Percentiles rank a stretch among this genome's conserved stretches.
Conservation (phyloP, 2,113 vertebrate species). For the Petroica traversi region DNA sequence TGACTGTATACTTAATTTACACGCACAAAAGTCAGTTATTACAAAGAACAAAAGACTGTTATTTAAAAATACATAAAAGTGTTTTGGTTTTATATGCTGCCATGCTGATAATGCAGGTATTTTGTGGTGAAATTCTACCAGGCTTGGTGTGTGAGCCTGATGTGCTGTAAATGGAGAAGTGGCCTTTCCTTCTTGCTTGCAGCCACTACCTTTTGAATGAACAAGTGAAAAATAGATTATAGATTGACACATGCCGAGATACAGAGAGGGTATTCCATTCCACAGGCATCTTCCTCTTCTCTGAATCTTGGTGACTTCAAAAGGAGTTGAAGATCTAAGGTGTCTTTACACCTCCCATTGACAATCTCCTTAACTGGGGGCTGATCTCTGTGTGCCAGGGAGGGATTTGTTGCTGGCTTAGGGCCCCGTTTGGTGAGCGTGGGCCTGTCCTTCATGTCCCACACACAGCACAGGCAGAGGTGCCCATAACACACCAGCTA, state of each 20-base stretch:
- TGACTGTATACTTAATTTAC: background rate
- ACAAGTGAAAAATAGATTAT: background rate
- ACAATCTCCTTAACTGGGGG: background rate
- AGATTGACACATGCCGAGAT: background rate
- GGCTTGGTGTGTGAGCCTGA: background rate
- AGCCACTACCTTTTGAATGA: background rate
- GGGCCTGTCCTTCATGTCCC: background rate
- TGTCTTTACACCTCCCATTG: constrained; percentile 11
- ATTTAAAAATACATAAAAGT: background rate
- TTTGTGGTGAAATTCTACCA: background rate
- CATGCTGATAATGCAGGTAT: background rate
- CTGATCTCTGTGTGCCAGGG: background rate
- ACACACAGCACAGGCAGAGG: fast-evolving
- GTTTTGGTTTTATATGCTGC: background rate
- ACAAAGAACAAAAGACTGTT: background rate
- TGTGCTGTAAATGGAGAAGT: background rate
- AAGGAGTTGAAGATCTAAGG: background rate
- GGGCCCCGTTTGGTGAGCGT: fast-evolving
- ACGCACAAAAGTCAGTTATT: background rate
- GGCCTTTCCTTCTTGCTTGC: background rate
- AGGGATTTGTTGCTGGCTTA: background rate
- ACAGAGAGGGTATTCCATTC: background rate
- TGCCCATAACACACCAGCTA: background rate
- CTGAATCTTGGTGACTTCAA: constrained; percentile 21
- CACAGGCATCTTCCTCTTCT: background rate